Evolutionary conservation across 2,888 invertebrate genomes (phyloP).

Genomic region (Margaritifera margaritifera): DNA sequence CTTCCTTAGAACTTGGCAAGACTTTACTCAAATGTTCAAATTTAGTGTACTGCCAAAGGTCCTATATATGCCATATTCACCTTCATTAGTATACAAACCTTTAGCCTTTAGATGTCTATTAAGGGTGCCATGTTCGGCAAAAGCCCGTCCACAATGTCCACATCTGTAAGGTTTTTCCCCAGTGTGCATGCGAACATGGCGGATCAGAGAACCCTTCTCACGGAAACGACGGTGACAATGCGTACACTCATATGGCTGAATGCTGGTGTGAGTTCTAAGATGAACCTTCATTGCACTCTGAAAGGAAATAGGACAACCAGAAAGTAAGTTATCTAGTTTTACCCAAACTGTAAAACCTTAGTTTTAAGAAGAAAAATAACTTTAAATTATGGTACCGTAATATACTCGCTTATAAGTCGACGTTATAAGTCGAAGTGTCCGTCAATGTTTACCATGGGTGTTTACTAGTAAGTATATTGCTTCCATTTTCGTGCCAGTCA

Average conservation of each 20-base stretch:
- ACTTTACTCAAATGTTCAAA: too few relatives aligned
- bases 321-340: not conserved
- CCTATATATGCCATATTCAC: too few relatives aligned
- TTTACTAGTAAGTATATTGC: too few relatives aligned
- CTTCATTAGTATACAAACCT: constrained; percentile 41
- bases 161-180: constrained; percentile 68
- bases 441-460: too few relatives aligned
- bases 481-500: too few relatives aligned
- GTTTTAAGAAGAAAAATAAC: too few relatives aligned
- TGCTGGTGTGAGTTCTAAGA: constrained; percentile 63
- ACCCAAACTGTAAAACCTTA: not conserved
- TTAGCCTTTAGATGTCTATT: constrained; percentile 70
- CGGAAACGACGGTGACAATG: constrained; percentile 64
- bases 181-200: constrained; percentile 69
- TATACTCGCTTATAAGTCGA: too few relatives aligned
- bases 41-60: too few relatives aligned
- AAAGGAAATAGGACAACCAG: constrained; percentile 13
- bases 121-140: constrained; percentile 70
- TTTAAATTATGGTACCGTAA: too few relatives aligned
- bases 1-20: too few relatives aligned
- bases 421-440: too few relatives aligned
- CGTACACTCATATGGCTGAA: constrained; percentile 64
- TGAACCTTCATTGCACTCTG: constrained; percentile 71
- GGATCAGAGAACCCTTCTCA: constrained; percentile 67
- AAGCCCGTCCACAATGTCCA: constrained; percentile 60